Evolutionary conservation across 2,797 vertebrate species (phyloP).

Genomic region (Clamator glandarius): DNA sequence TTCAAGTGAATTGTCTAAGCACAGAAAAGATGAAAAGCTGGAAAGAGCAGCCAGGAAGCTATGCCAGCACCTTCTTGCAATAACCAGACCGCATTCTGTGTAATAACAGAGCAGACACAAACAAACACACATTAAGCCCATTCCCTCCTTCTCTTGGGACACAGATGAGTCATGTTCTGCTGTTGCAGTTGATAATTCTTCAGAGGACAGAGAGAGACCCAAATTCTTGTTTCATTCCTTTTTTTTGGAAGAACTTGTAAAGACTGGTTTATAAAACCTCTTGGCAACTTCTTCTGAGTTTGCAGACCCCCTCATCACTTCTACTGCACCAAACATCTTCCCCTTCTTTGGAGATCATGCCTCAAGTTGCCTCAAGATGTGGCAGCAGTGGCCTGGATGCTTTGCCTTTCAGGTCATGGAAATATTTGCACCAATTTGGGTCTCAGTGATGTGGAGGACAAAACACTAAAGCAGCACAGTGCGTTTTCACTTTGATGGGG

Average conservation of each 20-base stretch:
- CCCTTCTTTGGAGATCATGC: background rate
- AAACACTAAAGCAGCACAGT: background rate
- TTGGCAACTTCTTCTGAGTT: background rate
- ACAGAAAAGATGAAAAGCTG: background rate
- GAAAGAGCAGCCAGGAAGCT: background rate
- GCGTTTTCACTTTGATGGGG: fast-evolving
- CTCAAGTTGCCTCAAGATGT: background rate
- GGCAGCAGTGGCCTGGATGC: background rate
- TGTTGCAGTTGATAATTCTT: background rate
- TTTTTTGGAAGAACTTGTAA: background rate
- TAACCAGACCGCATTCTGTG: background rate
- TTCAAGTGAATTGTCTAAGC: background rate
- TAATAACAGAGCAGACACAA: background rate
- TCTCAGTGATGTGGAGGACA: fast-evolving
- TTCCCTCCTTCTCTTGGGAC: background rate
- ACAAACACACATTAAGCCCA: background rate
- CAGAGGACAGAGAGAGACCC: background rate
- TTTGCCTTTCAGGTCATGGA: background rate
- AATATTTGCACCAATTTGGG: background rate
- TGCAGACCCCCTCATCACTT: background rate
- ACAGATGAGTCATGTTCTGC: background rate
- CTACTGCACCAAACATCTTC: background rate
- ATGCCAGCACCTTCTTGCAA: background rate
- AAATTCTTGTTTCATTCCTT: background rate
- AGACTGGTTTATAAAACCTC: background rate